These are phyloP conservation scores for Camponotus vicinus DNA, from an alignment of 1,140 invertebrate genomes.

Conservation along the genomic window DNA sequence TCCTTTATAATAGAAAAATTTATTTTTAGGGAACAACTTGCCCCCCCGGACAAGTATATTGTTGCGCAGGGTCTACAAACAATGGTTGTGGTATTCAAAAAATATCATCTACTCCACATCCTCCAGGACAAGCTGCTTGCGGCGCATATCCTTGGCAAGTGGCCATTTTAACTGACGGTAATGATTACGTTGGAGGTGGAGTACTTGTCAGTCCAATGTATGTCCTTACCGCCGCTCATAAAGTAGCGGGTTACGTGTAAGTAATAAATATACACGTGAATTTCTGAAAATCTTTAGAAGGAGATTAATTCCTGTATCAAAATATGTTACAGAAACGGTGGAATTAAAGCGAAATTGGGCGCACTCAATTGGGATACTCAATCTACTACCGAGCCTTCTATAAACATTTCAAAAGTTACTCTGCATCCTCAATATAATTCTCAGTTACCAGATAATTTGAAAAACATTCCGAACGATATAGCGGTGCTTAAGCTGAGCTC, in stretches of 20 bases:
- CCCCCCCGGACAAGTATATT: constrained; percentile 83
- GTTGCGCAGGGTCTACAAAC: constrained; percentile 77
- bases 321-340: constrained; percentile 74
- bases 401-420: constrained; percentile 88
- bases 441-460: constrained; percentile 11
- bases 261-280: constrained; percentile 68
- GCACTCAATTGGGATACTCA: constrained; percentile 91
- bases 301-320: background rate
- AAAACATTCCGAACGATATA: constrained; percentile 90
- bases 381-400: constrained; percentile 87
- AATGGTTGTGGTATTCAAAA: constrained; percentile 81
- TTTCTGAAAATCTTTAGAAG: background rate
- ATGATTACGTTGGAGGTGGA: constrained; percentile 90
- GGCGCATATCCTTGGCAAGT: constrained; percentile 88
- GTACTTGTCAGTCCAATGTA: constrained; percentile 88
- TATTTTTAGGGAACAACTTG: constrained; percentile 74
- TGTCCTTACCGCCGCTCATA: constrained; percentile 90
- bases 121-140: constrained; percentile 86
- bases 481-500: constrained; percentile 88
- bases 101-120: constrained; percentile 79
- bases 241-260: constrained; percentile 88
- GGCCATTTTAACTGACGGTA: constrained; percentile 83
- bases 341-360: constrained; percentile 89
- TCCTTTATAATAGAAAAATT: background rate
- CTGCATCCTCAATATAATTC: constrained; percentile 89